Evolutionary conservation across 2,888 invertebrate genomes (phyloP).

Genomic region (Tipula helvola): DNA sequence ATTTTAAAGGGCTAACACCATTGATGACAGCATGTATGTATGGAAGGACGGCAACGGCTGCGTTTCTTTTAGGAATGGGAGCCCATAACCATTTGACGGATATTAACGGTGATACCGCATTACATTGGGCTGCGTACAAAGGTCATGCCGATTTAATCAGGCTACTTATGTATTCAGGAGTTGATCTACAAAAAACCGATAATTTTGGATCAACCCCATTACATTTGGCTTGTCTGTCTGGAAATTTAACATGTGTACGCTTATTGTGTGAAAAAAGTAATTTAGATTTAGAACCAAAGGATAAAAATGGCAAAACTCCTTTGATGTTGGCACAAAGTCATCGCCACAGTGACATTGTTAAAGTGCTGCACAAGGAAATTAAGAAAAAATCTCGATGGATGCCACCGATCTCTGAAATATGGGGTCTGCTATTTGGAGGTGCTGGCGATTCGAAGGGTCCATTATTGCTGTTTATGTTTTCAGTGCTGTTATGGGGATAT

Average conservation of each 20-base stretch:
- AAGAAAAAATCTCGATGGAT: constrained; percentile 75
- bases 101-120: constrained; percentile 83
- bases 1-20: constrained; percentile 75
- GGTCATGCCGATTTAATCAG: constrained; percentile 81
- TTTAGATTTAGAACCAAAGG: constrained; percentile 72
- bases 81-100: constrained; percentile 76
- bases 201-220: constrained; percentile 87
- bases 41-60: constrained; percentile 79
- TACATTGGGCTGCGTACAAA: constrained; percentile 92
- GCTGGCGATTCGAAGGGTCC: constrained; percentile 87
- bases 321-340: constrained; percentile 81
- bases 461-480: constrained; percentile 69
- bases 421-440: constrained; percentile 81
- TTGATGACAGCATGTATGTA: constrained; percentile 90
- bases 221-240: constrained; percentile 79
- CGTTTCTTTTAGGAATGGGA: constrained; percentile 80
- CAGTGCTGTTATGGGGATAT: constrained; percentile 81
- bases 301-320: constrained; percentile 88
- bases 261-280: constrained; percentile 84
- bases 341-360: constrained; percentile 72
- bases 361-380: constrained; percentile 66
- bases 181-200: constrained; percentile 78
- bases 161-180: constrained; percentile 80
- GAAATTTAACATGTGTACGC: constrained; percentile 75
- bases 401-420: constrained; percentile 75